Base-by-base conservation (phyloP, 2,797 vertebrate species). In the Todus mexicanus region DNA sequence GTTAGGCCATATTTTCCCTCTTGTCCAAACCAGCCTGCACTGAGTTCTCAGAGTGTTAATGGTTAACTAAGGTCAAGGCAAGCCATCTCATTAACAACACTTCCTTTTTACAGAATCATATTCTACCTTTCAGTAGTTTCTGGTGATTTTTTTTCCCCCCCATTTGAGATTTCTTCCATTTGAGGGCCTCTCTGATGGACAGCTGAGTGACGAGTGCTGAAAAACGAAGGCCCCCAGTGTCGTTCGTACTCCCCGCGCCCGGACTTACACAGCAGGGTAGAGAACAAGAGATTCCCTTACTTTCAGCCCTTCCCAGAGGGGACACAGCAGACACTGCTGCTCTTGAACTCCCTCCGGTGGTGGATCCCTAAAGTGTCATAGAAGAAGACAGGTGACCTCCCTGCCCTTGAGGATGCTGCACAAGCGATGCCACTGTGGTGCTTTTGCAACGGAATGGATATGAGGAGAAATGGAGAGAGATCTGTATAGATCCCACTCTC, bases 271-370 rank as follows among this genome's bases (percentile, higher is more conserved):
- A 20, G 3, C 12, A 1, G 17, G 11, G 10, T 2, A 33, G 53
- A 18, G 60, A 82, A 35, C 9, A 31, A 26, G 21, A 20, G 45
- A 48, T 42, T 11, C 10, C 13, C 40, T 29, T 33, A 2, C 64
- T 11, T n/a, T 4, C 78, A 70, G 61, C 57, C 83, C 54, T 54
- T 22, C 69, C 45, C 71, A 7, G 33, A 12, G 23, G 29, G 29
- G 37, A 45, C 7, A 1, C 40, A 45, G 56, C 42, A 53, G 21
- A 25, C 63, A 5, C 20, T 22, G 81, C 80, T 87, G 48, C 89
- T 90, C 86, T 86, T 33, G 73, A 31, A 70, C 95, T 66, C 97
- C 97, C 96, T 93, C 97, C 45, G 12, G 95, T 95, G 97, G 96
- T 11, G 9, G 13, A 82, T 57, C n/a, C 18, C 26, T 14, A 73